These are phyloP conservation scores for Halcyon smyrnensis DNA, from an alignment of 2,797 vertebrate species.

Conservation along the genomic window DNA sequence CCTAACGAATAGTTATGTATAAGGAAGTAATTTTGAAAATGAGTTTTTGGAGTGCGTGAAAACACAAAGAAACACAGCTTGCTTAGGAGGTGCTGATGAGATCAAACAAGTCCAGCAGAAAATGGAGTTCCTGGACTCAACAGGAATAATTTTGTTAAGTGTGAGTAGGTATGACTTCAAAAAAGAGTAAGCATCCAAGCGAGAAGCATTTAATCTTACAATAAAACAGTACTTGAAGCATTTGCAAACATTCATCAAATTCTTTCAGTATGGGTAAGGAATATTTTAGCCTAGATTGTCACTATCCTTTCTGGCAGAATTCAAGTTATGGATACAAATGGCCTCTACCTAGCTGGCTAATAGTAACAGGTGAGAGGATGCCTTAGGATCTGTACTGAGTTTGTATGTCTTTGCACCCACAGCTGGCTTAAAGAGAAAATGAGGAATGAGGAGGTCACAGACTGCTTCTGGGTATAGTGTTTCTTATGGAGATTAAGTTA, in stretches of 20 bases:
- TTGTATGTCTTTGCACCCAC: neutral
- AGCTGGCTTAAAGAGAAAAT: neutral
- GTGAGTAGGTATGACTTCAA: neutral
- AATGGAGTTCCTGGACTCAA: constrained; percentile 46
- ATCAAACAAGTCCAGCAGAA: constrained; percentile 34
- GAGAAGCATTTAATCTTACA: constrained; percentile 51
- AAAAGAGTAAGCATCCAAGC: constrained; percentile 41
- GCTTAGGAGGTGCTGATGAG: neutral
- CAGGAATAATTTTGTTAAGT: constrained; percentile 49
- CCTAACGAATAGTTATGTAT: neutral
- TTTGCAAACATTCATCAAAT: constrained; percentile 32
- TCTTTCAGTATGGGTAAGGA: neutral
- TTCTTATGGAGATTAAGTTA: neutral
- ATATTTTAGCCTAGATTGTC: constrained; percentile 17
- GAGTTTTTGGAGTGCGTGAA: neutral
- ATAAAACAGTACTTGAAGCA: constrained; percentile 32
- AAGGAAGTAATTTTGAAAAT: constrained; percentile 38
- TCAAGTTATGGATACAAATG: neutral
- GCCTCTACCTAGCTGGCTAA: neutral
- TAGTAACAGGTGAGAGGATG: neutral
- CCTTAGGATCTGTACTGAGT: neutral
- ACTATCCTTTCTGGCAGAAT: neutral
- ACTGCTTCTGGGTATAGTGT: neutral
- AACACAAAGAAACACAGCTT: constrained; percentile 14
- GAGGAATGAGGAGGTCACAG: neutral